Evolutionary conservation across 2,797 vertebrate species (phyloP).

Genomic region (Trichosurus vulpecula): DNA sequence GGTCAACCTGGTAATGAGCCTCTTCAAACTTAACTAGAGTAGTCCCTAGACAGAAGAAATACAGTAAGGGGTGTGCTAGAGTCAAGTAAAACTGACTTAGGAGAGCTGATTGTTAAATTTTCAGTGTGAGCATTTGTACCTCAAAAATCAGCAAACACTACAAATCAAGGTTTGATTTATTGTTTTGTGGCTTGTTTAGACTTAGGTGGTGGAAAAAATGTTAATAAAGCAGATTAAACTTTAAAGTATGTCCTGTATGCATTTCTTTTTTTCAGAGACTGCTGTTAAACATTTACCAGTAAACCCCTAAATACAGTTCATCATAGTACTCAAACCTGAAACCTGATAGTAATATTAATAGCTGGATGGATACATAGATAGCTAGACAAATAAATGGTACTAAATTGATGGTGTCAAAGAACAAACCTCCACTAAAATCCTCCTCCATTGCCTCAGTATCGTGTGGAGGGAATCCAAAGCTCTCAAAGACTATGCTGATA

Average conservation of each 20-base stretch:
- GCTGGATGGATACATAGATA: background rate
- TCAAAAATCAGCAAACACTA: background rate
- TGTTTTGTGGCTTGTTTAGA: background rate
- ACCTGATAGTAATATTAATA: background rate
- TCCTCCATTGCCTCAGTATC: background rate
- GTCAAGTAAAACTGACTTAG: background rate
- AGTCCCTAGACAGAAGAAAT: background rate
- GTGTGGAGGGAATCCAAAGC: background rate
- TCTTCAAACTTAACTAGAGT: background rate
- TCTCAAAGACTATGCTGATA: background rate
- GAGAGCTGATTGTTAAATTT: background rate
- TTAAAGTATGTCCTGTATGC: background rate
- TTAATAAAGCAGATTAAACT: background rate
- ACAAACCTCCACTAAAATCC: background rate
- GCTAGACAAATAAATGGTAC: background rate
- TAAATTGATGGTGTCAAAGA: background rate
- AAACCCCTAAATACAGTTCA: background rate
- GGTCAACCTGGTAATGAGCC: background rate
- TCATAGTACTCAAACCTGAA: background rate
- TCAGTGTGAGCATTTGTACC: background rate
- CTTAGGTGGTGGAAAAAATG: background rate
- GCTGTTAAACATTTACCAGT: background rate
- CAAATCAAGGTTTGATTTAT: background rate
- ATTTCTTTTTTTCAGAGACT: background rate
- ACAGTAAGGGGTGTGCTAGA: background rate